Evolutionary conservation across 2,113 vertebrate genomes (phyloP).

Genomic region (Pogona vitticeps): DNA sequence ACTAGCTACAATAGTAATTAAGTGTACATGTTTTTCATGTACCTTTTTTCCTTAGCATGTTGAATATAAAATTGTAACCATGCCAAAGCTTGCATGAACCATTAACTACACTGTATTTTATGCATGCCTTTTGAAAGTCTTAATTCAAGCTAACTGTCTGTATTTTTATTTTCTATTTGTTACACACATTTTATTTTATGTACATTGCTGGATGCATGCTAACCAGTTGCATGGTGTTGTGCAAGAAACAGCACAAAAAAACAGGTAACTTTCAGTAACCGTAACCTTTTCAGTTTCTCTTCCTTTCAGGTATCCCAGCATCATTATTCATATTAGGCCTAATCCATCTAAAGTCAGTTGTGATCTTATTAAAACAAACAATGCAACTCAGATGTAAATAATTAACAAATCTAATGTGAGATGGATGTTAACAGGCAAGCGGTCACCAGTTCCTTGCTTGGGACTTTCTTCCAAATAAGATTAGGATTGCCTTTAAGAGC

Average conservation of each 20-base stretch:
- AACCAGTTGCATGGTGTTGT: slow-evolving; percentile 68
- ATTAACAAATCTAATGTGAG: not conserved
- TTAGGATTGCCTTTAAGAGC: not conserved
- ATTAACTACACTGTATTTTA: slow-evolving; percentile 74
- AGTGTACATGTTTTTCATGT: slow-evolving; percentile 20
- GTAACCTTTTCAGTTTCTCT: not conserved
- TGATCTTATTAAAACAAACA: not conserved
- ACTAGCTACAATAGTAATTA: slow-evolving; percentile 28
- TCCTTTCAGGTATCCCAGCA: slow-evolving; percentile 22
- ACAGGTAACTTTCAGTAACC: not conserved
- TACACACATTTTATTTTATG: slow-evolving; percentile 49
- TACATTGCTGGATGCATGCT: slow-evolving; percentile 69
- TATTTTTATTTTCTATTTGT: slow-evolving; percentile 47
- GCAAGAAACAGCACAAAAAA: slow-evolving; percentile 14
- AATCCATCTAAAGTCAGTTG: not conserved
- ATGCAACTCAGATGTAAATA: not conserved
- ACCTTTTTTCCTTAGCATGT: slow-evolving; percentile 61
- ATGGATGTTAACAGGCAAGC: not conserved
- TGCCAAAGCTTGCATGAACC: slow-evolving; percentile 76
- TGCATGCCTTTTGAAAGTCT: slow-evolving; percentile 72
- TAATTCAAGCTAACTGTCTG: slow-evolving; percentile 54
- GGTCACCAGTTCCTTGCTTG: not conserved
- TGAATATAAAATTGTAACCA: slow-evolving; percentile 71
- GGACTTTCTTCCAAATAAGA: not conserved
- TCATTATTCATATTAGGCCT: not conserved